phyloP scores from a whole-genome alignment of 2,888 invertebrate species.

The Drosophila eohydei region DNA sequence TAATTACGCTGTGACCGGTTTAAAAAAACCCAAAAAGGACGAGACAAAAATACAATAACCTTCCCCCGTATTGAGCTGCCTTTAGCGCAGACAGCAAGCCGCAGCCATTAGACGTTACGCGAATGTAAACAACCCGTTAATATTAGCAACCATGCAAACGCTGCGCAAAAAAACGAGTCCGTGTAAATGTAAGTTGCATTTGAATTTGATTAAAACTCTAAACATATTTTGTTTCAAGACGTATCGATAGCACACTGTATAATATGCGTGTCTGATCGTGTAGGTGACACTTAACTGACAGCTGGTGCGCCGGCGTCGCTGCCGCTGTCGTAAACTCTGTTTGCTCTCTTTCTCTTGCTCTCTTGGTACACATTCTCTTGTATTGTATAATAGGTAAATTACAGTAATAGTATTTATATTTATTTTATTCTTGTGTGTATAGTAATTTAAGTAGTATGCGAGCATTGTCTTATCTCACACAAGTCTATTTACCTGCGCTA shows the following conservation, averaged over 20 bases:
- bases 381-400: background rate
- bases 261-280: slow-evolving; percentile 47
- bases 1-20: slow-evolving; percentile 39
- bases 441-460: no score
- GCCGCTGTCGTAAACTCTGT: slow-evolving; percentile 12
- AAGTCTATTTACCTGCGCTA: background rate
- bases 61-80: slow-evolving; percentile 20
- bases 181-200: slow-evolving; percentile 93
- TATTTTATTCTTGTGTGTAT: background rate
- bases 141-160: slow-evolving; percentile 91
- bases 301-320: slow-evolving; percentile 73
- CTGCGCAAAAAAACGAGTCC: slow-evolving; percentile 97
- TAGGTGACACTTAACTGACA: slow-evolving; percentile 36
- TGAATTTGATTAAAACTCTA: background rate
- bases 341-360: background rate
- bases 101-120: slow-evolving; percentile 72
- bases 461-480: background rate
- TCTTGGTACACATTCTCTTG: background rate
- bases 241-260: slow-evolving; percentile 43
- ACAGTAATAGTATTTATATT: background rate
- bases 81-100: slow-evolving; percentile 37
- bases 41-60: slow-evolving; percentile 14
- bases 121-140: slow-evolving; percentile 77
- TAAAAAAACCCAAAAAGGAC: slow-evolving; percentile 3
- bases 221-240: background rate